Base-by-base conservation (phyloP, 2,888 invertebrate genomes). In the Tubiluchus corallicola region DNA sequence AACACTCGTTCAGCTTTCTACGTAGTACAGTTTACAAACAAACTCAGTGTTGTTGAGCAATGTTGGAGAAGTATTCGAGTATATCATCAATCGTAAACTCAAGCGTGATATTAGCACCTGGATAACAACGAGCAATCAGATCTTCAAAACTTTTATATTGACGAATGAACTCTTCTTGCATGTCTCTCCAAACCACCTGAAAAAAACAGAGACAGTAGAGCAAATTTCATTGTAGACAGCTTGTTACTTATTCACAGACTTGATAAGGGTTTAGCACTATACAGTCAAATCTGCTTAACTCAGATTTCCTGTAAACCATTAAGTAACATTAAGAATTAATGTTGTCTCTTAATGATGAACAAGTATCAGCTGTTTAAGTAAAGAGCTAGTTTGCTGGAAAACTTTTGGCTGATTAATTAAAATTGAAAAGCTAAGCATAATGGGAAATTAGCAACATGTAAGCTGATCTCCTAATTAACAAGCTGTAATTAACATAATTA, bases 151-250 rank as follows among this genome's bases (percentile, higher is more conserved):
- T 76, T 64, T 83, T 85, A 67, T 94, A 88, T 65, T 96, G 96
- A 54, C 82, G 79, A 55, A 98, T 82, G 67, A 98, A 96, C 71
- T 96, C 94, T 64, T 94, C 88, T 71, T 96, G 94, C 94, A 98
- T 94, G 55, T 90, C 85, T 61, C 88, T 76, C 98, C 98, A 98
- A 46, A 98, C 96, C 42, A 98, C 96, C 76, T 83, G 68, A 4
- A 57, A 57, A 59, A 47, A 47, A 56, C 52, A 3, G 29, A 29
- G 29, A 29, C 29, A n/a, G 29, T n/a, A 29, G 29, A 9, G 29
- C 9, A 9, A 29, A n/a, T n/a, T n/a, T n/a, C n/a, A n/a, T n/a
- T n/a, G n/a, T n/a, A n/a, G n/a, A n/a, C n/a, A n/a, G n/a, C n/a
- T n/a, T n/a, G n/a, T n/a, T n/a, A n/a, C n/a, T n/a, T n/a, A n/a